phyloP scores from a whole-genome alignment of 1,140 invertebrate genomes.

The Antheraea pernyi region DNA sequence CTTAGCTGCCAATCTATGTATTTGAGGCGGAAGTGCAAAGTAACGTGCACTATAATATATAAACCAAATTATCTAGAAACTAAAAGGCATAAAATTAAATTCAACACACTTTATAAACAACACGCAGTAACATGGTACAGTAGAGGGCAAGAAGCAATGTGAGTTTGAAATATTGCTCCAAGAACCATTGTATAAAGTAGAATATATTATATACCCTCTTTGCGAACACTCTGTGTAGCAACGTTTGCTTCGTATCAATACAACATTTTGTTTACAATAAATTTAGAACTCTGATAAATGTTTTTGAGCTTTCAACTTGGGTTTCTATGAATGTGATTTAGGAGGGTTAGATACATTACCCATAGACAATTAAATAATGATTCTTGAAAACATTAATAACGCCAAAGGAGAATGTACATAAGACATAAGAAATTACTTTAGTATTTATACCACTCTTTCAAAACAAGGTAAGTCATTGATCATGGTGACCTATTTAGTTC shows the following conservation, averaged over 20 bases:
- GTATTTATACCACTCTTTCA: too few species aligned
- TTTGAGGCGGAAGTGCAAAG: too few species aligned
- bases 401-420: too few species aligned
- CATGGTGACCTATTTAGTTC: too few species aligned
- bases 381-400: too few species aligned
- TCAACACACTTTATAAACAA: background rate
- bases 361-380: background rate
- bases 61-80: background rate
- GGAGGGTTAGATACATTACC: background rate
- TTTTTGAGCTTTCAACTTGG: background rate
- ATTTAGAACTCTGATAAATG: background rate
- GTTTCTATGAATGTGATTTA: conserved; percentile 2
- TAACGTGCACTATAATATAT: too few species aligned
- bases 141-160: conserved; percentile 25
- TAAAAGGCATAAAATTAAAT: background rate
- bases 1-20: too few species aligned
- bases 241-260: conserved; percentile 21
- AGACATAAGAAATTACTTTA: too few species aligned
- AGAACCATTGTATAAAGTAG: conserved; percentile 5
- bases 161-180: conserved; percentile 39
- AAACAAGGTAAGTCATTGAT: too few species aligned
- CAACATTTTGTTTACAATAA: conserved; percentile 3
- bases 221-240: conserved; percentile 10
- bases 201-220: conserved; percentile 15
- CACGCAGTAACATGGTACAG: conserved; percentile 34